These are phyloP conservation scores for Chaunax sp. DNA, from an alignment of 2,797 vertebrate genomes.

Conservation along the genomic window DNA sequence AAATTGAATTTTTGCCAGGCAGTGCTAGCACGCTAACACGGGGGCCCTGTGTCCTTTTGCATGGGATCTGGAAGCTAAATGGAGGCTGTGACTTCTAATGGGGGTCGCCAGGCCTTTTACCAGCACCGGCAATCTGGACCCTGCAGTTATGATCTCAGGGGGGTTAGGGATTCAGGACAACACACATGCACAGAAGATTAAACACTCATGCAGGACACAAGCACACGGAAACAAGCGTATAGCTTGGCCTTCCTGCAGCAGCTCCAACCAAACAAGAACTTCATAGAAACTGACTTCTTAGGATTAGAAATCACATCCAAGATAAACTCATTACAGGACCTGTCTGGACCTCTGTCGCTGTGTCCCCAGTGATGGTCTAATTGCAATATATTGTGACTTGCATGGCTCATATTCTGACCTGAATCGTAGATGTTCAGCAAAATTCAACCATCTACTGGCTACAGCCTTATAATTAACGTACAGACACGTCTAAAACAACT, in stretches of 20 bases:
- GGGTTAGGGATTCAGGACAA: slow-evolving; percentile 74
- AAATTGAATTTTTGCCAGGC: slow-evolving; percentile 97
- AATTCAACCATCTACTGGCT: background rate
- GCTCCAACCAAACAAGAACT: background rate
- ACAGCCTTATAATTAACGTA: too few relatives aligned
- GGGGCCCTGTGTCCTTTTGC: slow-evolving; percentile 90
- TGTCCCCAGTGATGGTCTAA: background rate
- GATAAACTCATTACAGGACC: too few relatives aligned
- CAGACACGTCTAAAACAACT: too few relatives aligned
- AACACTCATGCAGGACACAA: slow-evolving; percentile 38
- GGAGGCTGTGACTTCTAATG: slow-evolving; percentile 86
- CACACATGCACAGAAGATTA: slow-evolving; percentile 50
- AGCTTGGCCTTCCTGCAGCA: slow-evolving; percentile 4
- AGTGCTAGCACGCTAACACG: slow-evolving; percentile 90
- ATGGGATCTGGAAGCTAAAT: slow-evolving; percentile 89
- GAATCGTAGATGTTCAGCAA: background rate
- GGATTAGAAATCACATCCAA: too few relatives aligned
- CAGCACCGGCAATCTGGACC: slow-evolving; percentile 80
- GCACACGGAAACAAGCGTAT: slow-evolving; percentile 28
- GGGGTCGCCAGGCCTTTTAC: slow-evolving; percentile 71
- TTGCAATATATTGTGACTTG: background rate
- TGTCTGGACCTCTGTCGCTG: too few relatives aligned
- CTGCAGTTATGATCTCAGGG: slow-evolving; percentile 80
- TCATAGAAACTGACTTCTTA: background rate
- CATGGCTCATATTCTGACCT: background rate